Evolutionary conservation across 1,140 invertebrate genomes (phyloP), one percentile per base, ranked within the genome.

Genomic region (Drosophila lacteicornis): DNA sequence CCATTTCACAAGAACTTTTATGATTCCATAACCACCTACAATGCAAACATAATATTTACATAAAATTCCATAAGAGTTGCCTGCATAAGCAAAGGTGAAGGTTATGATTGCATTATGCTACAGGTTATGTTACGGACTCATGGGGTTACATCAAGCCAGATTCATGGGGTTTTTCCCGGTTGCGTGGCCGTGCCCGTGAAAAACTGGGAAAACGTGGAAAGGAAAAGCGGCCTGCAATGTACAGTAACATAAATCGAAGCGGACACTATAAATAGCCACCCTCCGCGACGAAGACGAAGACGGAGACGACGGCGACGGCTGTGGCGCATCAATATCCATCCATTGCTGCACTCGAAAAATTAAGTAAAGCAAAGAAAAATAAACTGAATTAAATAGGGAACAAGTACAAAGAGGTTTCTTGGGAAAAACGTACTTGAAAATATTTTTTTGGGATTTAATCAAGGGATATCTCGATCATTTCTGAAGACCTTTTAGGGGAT

Each of bases 221-320:
- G n/a, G 38, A 15, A 22, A 42, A 46, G 53, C 57, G 74, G 70
- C 42, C 81, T 82, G 60, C 40, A 65, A 66, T 66, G 79, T 85
- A 90, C 85, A 90, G 86, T 90, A 90, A 91, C 73, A 85, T 70
- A 74, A 86, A 87, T 87, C 51, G 45, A 67, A 87, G 75, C 80
- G 83, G 83, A 87, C 75, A 90, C 86, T 91, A 88, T 82, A 90
- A 90, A 87, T 88, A 87, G 84, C 68, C 80, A 88, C 84, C 84
- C 84, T 83, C 77, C 68, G 71, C 67, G 63, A 53, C 45, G 73
- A 79, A 59, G 43, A 38, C 62, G 40, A 46, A 46, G 56, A 30
- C 33, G 51, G 59, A 45, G 45, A 33, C 79, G 55, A 59, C 79
- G 78, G 82, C 79, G 49, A 55, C 79, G 78, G 82, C 83, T 87